phyloP scores from a whole-genome alignment of 2,888 invertebrate species.

The Venusia cambrica region DNA sequence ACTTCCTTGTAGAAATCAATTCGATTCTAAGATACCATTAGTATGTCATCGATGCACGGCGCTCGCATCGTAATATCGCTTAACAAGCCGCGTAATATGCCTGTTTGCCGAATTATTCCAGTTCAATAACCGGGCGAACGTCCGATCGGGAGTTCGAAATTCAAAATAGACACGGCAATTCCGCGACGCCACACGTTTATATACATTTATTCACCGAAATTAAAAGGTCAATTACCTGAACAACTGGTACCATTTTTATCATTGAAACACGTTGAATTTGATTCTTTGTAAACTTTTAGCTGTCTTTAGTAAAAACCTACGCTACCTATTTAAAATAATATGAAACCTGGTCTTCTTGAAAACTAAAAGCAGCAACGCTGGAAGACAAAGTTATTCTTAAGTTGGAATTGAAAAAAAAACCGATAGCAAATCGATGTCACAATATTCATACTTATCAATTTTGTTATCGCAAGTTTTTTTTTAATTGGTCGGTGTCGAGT shows the following conservation, averaged over 20 bases:
- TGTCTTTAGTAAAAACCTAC: too few relatives aligned
- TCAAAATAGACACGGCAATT: slow-evolving; percentile 68
- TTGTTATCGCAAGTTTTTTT: slow-evolving; percentile 4
- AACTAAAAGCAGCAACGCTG: too few relatives aligned
- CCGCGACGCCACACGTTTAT: slow-evolving; percentile 45
- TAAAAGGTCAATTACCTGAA: slow-evolving; percentile 17
- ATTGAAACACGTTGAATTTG: too few relatives aligned
- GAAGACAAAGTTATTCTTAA: too few relatives aligned
- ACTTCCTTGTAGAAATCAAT: slow-evolving; percentile 13
- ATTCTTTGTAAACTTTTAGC: too few relatives aligned
- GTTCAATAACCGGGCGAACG: slow-evolving; percentile 77
- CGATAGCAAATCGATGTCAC: too few relatives aligned
- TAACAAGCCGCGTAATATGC: slow-evolving; percentile 71
- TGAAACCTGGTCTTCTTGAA: too few relatives aligned
- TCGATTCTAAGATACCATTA: slow-evolving; percentile 30
- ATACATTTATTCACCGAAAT: slow-evolving; percentile 23
- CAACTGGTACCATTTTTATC: slow-evolving; percentile 1
- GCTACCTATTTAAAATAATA: too few relatives aligned
- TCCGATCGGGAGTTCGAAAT: slow-evolving; percentile 72
- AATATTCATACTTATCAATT: too few relatives aligned
- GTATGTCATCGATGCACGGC: slow-evolving; percentile 28
- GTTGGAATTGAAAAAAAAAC: too few relatives aligned
- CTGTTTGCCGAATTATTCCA: slow-evolving; percentile 79
- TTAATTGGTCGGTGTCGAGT: slow-evolving; percentile 9
- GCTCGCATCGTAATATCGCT: slow-evolving; percentile 49